Evolutionary conservation across 2,113 vertebrate genomes (phyloP).

Genomic region (Casuarius casuarius): DNA sequence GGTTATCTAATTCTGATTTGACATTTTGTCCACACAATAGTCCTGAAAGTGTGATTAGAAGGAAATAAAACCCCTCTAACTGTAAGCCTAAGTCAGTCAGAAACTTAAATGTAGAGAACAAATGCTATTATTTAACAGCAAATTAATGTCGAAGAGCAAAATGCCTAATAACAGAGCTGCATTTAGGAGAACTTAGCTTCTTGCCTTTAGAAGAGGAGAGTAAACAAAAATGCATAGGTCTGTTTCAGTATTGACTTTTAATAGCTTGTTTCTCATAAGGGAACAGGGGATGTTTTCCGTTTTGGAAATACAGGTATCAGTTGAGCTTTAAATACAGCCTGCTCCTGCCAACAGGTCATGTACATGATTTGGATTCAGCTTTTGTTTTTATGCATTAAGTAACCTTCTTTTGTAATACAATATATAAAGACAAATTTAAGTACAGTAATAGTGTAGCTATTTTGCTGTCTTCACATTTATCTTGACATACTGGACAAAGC

Average conservation of each 20-base stretch:
- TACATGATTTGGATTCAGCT: constrained; percentile 60
- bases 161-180: not conserved
- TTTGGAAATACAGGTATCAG: constrained; percentile 68
- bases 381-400: constrained; percentile 57
- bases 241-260: constrained; percentile 68
- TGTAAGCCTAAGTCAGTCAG: not conserved
- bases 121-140: not conserved
- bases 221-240: constrained; percentile 64
- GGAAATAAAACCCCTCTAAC: not conserved
- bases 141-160: not conserved
- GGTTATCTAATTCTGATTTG: not conserved
- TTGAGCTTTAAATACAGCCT: constrained; percentile 65
- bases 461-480: constrained; percentile 55
- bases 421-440: constrained; percentile 55
- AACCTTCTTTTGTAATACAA: constrained; percentile 58
- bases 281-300: constrained; percentile 54
- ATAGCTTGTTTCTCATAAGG: constrained; percentile 67
- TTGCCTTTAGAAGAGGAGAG: constrained; percentile 24
- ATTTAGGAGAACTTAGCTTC: not conserved
- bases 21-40: not conserved
- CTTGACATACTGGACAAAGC: constrained; percentile 40
- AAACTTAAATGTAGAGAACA: not conserved
- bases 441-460: constrained; percentile 50
- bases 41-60: not conserved
- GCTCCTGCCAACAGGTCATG: constrained; percentile 53